Conservation (phyloP, 2,888 invertebrate genomes). For the Orgyia antiqua region DNA sequence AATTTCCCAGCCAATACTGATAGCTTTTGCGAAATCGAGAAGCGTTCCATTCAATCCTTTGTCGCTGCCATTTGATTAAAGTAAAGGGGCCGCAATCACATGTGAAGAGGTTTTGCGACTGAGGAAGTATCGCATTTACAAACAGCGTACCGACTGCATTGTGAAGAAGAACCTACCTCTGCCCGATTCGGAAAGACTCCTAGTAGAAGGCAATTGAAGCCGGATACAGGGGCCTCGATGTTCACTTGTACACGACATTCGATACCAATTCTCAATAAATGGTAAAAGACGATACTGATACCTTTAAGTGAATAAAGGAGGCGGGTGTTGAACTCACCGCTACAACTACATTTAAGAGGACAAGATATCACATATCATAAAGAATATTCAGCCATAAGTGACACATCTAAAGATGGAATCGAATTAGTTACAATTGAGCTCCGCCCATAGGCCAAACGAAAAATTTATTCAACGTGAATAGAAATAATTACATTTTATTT, state of each 20-base stretch:
- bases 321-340: too few species aligned
- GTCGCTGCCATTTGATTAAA: constrained; percentile 74
- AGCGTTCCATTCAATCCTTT: constrained; percentile 73
- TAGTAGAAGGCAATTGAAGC: constrained; percentile 57
- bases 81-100: constrained; percentile 72
- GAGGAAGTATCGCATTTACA: constrained; percentile 78
- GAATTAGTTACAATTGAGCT: too few species aligned
- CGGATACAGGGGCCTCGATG: constrained; percentile 47
- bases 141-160: constrained; percentile 69
- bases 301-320: constrained; percentile 40
- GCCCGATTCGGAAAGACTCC: constrained; percentile 32
- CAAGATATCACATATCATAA: too few species aligned
- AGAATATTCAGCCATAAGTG: too few species aligned
- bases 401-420: too few species aligned
- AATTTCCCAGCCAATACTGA: constrained; percentile 66
- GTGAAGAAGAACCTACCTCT: constrained; percentile 34
- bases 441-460: too few species aligned
- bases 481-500: too few species aligned
- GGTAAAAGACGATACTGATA: constrained; percentile 49
- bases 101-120: constrained; percentile 58
- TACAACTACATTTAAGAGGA: too few species aligned
- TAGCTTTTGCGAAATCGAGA: constrained; percentile 66
- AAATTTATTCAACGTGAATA: too few species aligned
- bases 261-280: constrained; percentile 45
- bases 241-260: constrained; percentile 50